Evolutionary conservation across 2,797 vertebrate genomes (phyloP), one percentile per base, ranked within the genome.

Genomic region (Amazonetta brasiliensis): DNA sequence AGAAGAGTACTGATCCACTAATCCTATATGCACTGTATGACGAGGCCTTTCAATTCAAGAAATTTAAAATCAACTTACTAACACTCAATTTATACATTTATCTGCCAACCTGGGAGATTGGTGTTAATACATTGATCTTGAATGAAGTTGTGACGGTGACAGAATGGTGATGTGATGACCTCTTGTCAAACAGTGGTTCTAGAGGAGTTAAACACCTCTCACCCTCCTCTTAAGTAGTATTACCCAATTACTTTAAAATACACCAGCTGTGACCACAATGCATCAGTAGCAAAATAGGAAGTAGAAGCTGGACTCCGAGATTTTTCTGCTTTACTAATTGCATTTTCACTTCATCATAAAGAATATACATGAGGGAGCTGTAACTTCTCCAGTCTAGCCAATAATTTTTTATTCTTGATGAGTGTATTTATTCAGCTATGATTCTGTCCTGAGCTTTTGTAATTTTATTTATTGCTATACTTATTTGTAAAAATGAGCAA

Each of bases 401-500:
- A 94, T 56, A 84, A 13, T 80, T 90, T 91, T 95, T 95, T 92
- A 83, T 66, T 96, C 94, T 78, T 94, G 86, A 92, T 95, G 84
- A 95, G 81, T 77, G 75, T 90, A 83, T 94, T 93, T 96, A 94
- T 94, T 95, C 85, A 90, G 59, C 92, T 76, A 46, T 37, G 7
- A 72, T 95, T 95, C 94, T 90, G 83, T 96, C 69, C 67, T 69
- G 60, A 86, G 89, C 78, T 96, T 89, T 87, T 93, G 66, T 92
- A 86, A 95, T 92, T 92, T 94, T 95, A 97, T 82, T 95, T 95
- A 94, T 94, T 87, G 82, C 94, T 95, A 87, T 95, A 76, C 82
- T 97, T 94, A 95, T 97, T 96, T 94, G 66, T 93, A 97, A 95
- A 87, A 95, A 94, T 96, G 84, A 91, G 93, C 96, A 95, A 96